These are phyloP conservation scores for Enteromius afrohamiltoni DNA, from an alignment of 2,797 vertebrate species.

Conservation along the genomic window DNA sequence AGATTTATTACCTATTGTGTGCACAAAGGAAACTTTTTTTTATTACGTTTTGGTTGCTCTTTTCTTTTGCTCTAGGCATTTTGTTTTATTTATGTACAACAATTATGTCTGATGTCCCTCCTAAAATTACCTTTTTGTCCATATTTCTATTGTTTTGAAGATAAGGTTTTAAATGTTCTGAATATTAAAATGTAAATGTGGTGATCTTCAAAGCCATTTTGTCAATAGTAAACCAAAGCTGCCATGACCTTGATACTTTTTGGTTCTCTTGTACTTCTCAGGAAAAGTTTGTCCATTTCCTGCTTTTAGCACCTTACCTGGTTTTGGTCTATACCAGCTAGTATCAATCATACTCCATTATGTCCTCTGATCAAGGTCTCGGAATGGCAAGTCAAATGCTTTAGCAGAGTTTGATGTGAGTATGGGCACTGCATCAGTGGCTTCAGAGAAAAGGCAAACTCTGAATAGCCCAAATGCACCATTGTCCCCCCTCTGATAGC, in stretches of 20 bases:
- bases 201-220: background rate
- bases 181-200: background rate
- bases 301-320: conserved; percentile 43
- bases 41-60: background rate
- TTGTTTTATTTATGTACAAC: background rate
- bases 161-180: background rate
- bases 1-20: background rate
- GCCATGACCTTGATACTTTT: conserved; percentile 6
- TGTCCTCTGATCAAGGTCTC: conserved; percentile 67
- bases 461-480: conserved; percentile 75
- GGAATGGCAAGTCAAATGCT: conserved; percentile 67
- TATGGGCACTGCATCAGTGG: conserved; percentile 73
- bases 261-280: background rate
- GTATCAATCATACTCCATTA: conserved; percentile 72
- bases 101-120: background rate
- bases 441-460: conserved; percentile 71
- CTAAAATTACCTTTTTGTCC: background rate
- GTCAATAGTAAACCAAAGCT: background rate
- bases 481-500: conserved; percentile 65
- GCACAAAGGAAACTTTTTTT: background rate
- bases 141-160: background rate
- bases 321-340: conserved; percentile 62
- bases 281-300: conserved; percentile 28
- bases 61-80: background rate
- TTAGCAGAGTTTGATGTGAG: conserved; percentile 71